phyloP scores from a whole-genome alignment of 2,797 vertebrate genomes.

The Parotocinclus haroldoi region DNA sequence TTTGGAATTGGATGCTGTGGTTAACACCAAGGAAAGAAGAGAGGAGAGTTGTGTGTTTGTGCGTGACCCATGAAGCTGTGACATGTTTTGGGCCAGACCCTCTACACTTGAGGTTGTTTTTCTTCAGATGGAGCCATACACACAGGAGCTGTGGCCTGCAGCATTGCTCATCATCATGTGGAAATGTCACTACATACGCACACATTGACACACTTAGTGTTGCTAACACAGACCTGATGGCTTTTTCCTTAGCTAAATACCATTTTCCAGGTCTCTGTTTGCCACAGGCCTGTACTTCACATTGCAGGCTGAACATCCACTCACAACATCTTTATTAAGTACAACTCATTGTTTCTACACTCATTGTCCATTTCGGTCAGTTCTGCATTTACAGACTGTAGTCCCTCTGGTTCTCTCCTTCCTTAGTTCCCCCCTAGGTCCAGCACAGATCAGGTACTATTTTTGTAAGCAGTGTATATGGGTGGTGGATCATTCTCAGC shows the following conservation, averaged over 20 bases:
- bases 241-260: conserved; percentile 16
- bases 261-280: background rate
- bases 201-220: conserved; percentile 15
- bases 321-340: too few relatives aligned
- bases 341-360: too few relatives aligned
- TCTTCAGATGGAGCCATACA: conserved; percentile 34
- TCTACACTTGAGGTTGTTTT: conserved; percentile 37
- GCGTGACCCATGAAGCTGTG: conserved; percentile 9
- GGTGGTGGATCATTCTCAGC: too few relatives aligned
- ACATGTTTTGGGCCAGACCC: conserved; percentile 12
- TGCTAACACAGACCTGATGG: conserved; percentile 16
- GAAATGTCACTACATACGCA: conserved; percentile 43
- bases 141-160: conserved; percentile 24
- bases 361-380: too few relatives aligned
- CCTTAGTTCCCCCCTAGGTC: too few relatives aligned
- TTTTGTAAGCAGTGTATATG: too few relatives aligned
- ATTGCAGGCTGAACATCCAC: too few relatives aligned
- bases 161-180: conserved; percentile 42
- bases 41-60: conserved; percentile 16
- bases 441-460: too few relatives aligned
- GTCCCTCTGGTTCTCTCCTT: too few relatives aligned
- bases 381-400: too few relatives aligned
- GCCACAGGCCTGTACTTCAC: conserved; percentile 19
- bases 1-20: conserved; percentile 35
- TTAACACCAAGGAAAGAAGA: conserved; percentile 33